Evolutionary conservation across 2,888 invertebrate species (phyloP).

Genomic region (Lobophora halterata): DNA sequence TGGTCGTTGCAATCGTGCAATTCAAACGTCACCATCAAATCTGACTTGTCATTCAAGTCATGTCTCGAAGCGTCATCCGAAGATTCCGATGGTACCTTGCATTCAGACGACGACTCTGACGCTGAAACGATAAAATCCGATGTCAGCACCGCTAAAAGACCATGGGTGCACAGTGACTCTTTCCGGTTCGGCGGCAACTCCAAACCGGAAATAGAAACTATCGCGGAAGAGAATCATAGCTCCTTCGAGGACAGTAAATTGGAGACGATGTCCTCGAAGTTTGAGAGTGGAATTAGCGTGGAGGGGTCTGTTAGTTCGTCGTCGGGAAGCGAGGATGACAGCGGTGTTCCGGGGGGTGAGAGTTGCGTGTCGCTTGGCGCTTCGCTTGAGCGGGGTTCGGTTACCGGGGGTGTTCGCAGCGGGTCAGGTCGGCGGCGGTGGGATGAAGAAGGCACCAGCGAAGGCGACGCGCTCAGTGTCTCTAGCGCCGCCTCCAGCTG

Average conservation of each 20-base stretch:
- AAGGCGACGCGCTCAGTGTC: constrained; percentile 72
- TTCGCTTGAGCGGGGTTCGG: constrained; percentile 77
- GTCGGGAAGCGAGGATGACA: constrained; percentile 63
- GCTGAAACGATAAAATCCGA: constrained; percentile 71
- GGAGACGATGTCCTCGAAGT: constrained; percentile 55
- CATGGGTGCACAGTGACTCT: constrained; percentile 73
- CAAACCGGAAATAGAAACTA: constrained; percentile 48
- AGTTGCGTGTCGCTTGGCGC: constrained; percentile 65
- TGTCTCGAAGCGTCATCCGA: constrained; percentile 68
- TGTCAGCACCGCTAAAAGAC: constrained; percentile 61
- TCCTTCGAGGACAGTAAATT: constrained; percentile 45
- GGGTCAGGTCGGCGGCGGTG: constrained; percentile 75
- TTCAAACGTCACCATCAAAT: constrained; percentile 66
- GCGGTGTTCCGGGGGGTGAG: constrained; percentile 65
- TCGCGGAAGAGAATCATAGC: constrained; percentile 49
- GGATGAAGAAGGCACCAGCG: constrained; percentile 73
- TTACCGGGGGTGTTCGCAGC: constrained; percentile 75
- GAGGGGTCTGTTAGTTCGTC: constrained; percentile 62
- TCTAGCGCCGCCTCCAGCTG: constrained; percentile 75
- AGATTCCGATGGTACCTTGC: constrained; percentile 63
- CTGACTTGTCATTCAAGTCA: constrained; percentile 66
- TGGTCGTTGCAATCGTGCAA: constrained; percentile 70
- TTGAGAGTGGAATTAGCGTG: constrained; percentile 68
- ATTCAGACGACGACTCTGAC: constrained; percentile 71
- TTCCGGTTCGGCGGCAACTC: constrained; percentile 61